phyloP scores from a whole-genome alignment of 2,797 vertebrate species.

The Phrynocephalus guinanensis region DNA sequence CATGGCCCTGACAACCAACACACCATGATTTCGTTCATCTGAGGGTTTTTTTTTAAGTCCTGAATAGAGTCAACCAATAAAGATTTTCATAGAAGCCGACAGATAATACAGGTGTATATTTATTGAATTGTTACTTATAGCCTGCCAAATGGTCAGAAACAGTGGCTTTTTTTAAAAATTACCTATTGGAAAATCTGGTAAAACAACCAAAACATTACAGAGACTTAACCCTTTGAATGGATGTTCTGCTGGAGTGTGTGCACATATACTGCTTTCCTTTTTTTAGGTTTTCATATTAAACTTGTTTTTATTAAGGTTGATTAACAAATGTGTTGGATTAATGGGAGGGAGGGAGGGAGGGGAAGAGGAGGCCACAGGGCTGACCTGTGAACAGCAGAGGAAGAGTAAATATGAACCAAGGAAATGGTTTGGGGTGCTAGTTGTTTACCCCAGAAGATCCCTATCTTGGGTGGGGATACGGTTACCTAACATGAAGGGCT shows the following conservation, averaged over 20 bases:
- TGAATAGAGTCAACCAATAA: neutral
- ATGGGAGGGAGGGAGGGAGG: constrained; percentile 10
- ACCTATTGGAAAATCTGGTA: neutral
- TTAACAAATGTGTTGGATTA: constrained; percentile 74
- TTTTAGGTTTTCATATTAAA: constrained; percentile 70
- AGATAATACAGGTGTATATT: neutral
- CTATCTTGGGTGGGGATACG: constrained; percentile 15
- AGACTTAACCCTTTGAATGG: neutral
- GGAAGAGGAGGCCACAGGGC: constrained; percentile 51
- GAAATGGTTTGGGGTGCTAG: constrained; percentile 11
- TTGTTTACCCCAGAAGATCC: constrained; percentile 16
- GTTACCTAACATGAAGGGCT: neutral
- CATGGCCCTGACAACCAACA: too few relatives aligned
- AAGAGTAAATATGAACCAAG: constrained; percentile 38
- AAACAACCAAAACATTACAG: neutral
- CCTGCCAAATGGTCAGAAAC: neutral
- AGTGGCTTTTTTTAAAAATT: neutral
- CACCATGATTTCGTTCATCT: too few relatives aligned
- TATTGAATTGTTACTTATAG: too few relatives aligned
- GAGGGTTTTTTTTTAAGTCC: too few relatives aligned
- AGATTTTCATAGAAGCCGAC: neutral
- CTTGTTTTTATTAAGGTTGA: constrained; percentile 78
- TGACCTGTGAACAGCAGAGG: constrained; percentile 49
- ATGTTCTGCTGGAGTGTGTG: neutral
- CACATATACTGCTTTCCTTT: neutral